These are phyloP conservation scores for Plumapathes pennacea DNA, from an alignment of 92 coral and sea anemone genomes.

Conservation along the genomic window DNA sequence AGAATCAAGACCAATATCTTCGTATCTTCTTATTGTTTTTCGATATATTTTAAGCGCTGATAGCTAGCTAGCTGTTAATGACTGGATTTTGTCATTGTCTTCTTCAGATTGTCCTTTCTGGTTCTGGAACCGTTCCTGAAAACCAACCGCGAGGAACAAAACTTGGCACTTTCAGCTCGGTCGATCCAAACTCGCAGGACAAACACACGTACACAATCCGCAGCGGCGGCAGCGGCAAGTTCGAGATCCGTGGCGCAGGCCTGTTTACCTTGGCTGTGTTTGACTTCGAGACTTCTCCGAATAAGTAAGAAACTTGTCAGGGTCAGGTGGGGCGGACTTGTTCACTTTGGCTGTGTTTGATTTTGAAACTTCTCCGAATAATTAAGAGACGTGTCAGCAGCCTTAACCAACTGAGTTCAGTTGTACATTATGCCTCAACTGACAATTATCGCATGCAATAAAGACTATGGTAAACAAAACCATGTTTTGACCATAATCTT, in stretches of 20 bases:
- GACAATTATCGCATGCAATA: too few relatives aligned
- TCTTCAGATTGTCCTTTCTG: conserved; percentile 79
- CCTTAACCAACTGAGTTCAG: too few relatives aligned
- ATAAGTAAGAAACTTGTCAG: conserved; percentile 41
- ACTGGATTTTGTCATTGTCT: too few relatives aligned
- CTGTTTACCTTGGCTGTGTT: conserved; percentile 60
- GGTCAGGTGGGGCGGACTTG: conserved; percentile 69
- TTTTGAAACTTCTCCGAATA: conserved; percentile 75
- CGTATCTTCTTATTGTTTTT: too few relatives aligned
- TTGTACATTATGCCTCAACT: too few relatives aligned
- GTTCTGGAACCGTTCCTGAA: conserved; percentile 71
- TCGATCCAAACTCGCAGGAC: conserved; percentile 81
- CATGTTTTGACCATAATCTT: too few relatives aligned
- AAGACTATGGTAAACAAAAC: too few relatives aligned
- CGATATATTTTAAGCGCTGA: too few relatives aligned
- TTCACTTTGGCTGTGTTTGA: conserved; percentile 58
- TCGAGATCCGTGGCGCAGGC: conserved; percentile 72
- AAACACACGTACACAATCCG: conserved; percentile 71
- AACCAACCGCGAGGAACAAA: conserved; percentile 75
- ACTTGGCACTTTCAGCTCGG: conserved; percentile 70
- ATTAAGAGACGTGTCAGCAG: conserved; percentile 36
- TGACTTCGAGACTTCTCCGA: conserved; percentile 75
- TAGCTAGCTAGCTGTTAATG: too few relatives aligned
- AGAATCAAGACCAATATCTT: too few relatives aligned
- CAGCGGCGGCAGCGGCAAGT: conserved; percentile 71